Base-by-base conservation (phyloP, 2,113 vertebrate genomes). In the Xenus cinereus region DNA sequence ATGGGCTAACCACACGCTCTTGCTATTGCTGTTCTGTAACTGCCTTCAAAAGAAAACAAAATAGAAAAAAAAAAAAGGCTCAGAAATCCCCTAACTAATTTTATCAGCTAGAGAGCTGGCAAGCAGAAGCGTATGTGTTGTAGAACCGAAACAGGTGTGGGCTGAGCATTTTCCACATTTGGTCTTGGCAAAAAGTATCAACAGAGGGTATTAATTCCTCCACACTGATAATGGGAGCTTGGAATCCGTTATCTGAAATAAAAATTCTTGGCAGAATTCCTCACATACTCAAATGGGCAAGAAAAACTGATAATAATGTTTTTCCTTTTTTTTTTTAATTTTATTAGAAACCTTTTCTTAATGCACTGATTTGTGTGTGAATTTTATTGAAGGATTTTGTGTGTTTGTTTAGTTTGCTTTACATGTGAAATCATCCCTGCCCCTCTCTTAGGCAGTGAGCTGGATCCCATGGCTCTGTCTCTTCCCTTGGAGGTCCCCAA, bases 71-170 rank as follows among this genome's bases (percentile, higher is more conserved):
- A 53, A 89, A 68, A 66, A 37, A 28, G 22, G 33, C 78, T 89
- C 80, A 95, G 88, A 98, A 97, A 95, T 95, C 89, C 97, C 96
- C 93, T 83, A 73, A 96, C 95, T 98, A 97, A 98, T 97, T 96
- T 94, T 97, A 97, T 97, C 95, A 95, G 68, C 89, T 83, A 64
- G 86, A 62, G 87, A 95, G 85, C 75, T 78, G 83, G 72, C 71
- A 69, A 97, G 90, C 92, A 97, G 93, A 97, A 96, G 74, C 79
- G 20, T 83, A 39, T 82, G 81, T 64, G 53, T 79, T 76, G 20
- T 79, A 72, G 96, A 95, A 94, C 46, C 3, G 78, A 89, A 95
- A 94, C 50, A 59, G 84, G 92, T 86, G 78, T 89, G 94, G 73
- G 81, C 95, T 84, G 81, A 87, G 46, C 48, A 94, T 80, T 96